Percentiles rank a stretch among this genome's conserved stretches.
These are phyloP conservation scores for Leucania comma DNA, from an alignment of 2,888 invertebrate genomes.

Conservation along the genomic window DNA sequence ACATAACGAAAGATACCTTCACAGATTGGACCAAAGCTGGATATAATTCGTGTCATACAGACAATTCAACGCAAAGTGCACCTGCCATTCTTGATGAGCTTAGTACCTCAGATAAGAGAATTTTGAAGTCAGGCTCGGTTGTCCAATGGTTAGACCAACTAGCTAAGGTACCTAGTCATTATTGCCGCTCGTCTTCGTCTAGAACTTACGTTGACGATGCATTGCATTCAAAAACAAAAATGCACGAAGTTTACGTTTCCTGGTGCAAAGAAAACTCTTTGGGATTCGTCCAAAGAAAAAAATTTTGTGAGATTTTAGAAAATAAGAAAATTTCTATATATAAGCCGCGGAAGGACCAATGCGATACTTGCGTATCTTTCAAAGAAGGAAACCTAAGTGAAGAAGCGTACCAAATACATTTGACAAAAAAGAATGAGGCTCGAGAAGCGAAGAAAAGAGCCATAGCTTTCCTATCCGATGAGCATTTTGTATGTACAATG, in stretches of 20 bases:
- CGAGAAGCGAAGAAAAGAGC: constrained; percentile 26
- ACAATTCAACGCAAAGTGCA: constrained; percentile 9
- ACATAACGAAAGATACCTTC: constrained; percentile 8
- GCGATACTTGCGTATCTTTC: not conserved
- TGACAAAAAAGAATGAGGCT: constrained; percentile 29
- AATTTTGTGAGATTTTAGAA: too few relatives aligned
- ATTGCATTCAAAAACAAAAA: constrained; percentile 25
- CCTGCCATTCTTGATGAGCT: constrained; percentile 8
- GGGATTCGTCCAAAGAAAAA: too few relatives aligned
- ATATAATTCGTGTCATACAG: too few relatives aligned
- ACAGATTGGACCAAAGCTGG: too few relatives aligned
- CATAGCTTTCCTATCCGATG: constrained; percentile 9
- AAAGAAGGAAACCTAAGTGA: constrained; percentile 14
- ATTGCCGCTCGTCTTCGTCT: constrained; percentile 26
- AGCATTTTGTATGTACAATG: constrained; percentile 36
- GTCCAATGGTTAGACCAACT: constrained; percentile 17
- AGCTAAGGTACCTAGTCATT: constrained; percentile 29
- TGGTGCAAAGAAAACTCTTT: too few relatives aligned
- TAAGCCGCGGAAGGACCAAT: not conserved
- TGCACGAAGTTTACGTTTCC: constrained; percentile 11
- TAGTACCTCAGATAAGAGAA: not conserved
- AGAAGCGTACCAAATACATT: constrained; percentile 20
- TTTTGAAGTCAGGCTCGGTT: constrained; percentile 12
- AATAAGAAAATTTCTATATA: not conserved
- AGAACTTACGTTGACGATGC: constrained; percentile 12